Conservation (phyloP, 2,113 vertebrate species). For the Lepidothrix coronata region DNA sequence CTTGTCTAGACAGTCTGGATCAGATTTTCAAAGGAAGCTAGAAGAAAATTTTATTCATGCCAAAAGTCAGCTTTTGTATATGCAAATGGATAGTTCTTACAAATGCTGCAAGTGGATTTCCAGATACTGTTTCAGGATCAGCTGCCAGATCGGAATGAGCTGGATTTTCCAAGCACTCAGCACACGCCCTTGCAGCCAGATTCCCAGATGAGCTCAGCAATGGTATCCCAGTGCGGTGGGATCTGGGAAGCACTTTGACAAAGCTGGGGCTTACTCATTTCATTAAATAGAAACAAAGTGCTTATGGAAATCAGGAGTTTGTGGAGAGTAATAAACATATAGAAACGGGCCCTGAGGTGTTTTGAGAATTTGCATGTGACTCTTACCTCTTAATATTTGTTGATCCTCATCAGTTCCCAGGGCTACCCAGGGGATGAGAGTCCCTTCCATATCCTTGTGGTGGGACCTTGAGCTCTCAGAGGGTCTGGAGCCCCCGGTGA, state of each 20-base stretch:
- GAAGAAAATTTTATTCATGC: not conserved
- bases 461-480: not conserved
- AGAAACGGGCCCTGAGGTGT: not conserved
- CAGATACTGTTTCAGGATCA: not conserved
- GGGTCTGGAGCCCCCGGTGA: not conserved
- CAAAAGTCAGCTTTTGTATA: conserved; percentile 12
- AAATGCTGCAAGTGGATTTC: conserved; percentile 2
- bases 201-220: not conserved
- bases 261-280: not conserved
- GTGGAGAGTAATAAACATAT: not conserved
- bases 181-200: not conserved
- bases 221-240: not conserved
- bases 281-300: not conserved
- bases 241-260: not conserved
- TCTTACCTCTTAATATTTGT: not conserved
- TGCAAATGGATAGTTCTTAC: conserved; percentile 8
- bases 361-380: not conserved
- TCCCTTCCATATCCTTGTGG: not conserved
- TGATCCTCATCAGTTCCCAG: not conserved
- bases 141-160: not conserved
- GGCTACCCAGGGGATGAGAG: not conserved
- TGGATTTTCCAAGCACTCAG: not conserved
- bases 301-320: not conserved
- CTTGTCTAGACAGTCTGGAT: conserved; percentile 64
- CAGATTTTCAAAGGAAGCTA: conserved; percentile 17